These are phyloP conservation scores for Amiota communis DNA, from an alignment of 2,888 invertebrate genomes.

Conservation along the genomic window DNA sequence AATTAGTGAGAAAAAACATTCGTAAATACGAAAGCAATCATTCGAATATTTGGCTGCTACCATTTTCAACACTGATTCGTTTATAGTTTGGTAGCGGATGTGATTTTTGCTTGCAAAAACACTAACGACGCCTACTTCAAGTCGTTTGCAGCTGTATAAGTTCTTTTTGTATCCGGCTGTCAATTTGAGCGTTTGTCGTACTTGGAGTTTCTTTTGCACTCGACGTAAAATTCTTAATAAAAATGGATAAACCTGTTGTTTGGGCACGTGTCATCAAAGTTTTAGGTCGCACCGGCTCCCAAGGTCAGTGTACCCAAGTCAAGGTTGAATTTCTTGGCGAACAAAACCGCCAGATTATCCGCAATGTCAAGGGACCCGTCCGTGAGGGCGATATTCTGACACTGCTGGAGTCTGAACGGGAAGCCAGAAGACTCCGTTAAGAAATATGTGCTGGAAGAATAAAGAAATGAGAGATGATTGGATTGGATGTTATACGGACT, in stretches of 20 bases:
- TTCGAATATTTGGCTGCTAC: too few species aligned
- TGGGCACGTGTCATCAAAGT: slow-evolving; percentile 93
- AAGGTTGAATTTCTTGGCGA: slow-evolving; percentile 99
- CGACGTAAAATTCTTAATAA: too few species aligned
- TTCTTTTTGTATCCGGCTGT: too few species aligned
- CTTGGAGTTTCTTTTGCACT: too few species aligned
- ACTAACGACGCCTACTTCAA: slow-evolving; percentile 49
- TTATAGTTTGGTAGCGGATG: slow-evolving; percentile 51
- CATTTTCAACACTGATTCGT: slow-evolving; percentile 50
- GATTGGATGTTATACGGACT: slow-evolving; percentile 69
- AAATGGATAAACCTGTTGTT: too few species aligned
- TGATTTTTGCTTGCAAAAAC: slow-evolving; percentile 57
- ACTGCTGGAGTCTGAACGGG: slow-evolving; percentile 98
- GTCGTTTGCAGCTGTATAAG: slow-evolving; percentile 78
- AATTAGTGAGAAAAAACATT: too few species aligned
- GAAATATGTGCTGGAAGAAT: not conserved
- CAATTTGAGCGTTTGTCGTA: too few species aligned
- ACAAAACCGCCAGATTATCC: slow-evolving; percentile 96
- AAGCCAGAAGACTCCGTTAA: slow-evolving; percentile 95
- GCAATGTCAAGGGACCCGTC: slow-evolving; percentile 99
- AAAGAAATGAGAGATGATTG: not conserved
- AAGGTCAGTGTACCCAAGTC: slow-evolving; percentile 99
- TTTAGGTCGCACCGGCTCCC: slow-evolving; percentile 98
- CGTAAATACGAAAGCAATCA: too few species aligned
- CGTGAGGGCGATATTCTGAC: slow-evolving; percentile 99